phyloP scores from a whole-genome alignment of 2,888 invertebrate genomes.

The Anoplius nigerrimus region DNA sequence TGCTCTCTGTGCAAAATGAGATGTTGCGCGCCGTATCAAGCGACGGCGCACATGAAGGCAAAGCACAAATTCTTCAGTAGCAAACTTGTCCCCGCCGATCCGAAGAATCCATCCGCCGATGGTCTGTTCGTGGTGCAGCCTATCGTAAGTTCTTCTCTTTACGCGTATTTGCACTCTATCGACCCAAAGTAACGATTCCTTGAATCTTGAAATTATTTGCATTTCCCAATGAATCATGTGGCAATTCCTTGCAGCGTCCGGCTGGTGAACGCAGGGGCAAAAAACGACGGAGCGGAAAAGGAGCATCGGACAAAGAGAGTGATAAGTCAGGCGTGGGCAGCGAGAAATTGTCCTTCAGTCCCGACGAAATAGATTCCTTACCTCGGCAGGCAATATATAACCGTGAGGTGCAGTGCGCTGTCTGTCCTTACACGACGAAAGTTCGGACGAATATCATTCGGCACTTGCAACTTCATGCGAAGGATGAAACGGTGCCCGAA shows the following conservation, averaged over 20 bases:
- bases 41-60: conserved; percentile 76
- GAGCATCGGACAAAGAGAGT: conserved; percentile 39
- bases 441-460: conserved; percentile 84
- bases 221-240: background rate
- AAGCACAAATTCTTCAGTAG: conserved; percentile 76
- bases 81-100: conserved; percentile 75
- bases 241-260: conserved; percentile 14
- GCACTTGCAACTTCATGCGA: conserved; percentile 82
- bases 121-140: conserved; percentile 77
- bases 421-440: conserved; percentile 83
- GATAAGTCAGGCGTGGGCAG: conserved; percentile 47
- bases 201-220: too few relatives aligned
- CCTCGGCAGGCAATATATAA: conserved; percentile 82
- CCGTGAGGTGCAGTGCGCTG: conserved; percentile 79
- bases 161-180: too few relatives aligned
- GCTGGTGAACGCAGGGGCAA: conserved; percentile 51
- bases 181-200: too few relatives aligned
- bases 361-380: conserved; percentile 80
- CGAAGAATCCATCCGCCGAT: conserved; percentile 74
- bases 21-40: conserved; percentile 64
- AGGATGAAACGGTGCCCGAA: conserved; percentile 79
- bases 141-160: conserved; percentile 55
- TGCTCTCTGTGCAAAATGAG: conserved; percentile 79
- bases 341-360: conserved; percentile 74
- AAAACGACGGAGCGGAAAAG: conserved; percentile 58